Conservation (phyloP, 2,113 vertebrate species). For the Halichoerus grypus region DNA sequence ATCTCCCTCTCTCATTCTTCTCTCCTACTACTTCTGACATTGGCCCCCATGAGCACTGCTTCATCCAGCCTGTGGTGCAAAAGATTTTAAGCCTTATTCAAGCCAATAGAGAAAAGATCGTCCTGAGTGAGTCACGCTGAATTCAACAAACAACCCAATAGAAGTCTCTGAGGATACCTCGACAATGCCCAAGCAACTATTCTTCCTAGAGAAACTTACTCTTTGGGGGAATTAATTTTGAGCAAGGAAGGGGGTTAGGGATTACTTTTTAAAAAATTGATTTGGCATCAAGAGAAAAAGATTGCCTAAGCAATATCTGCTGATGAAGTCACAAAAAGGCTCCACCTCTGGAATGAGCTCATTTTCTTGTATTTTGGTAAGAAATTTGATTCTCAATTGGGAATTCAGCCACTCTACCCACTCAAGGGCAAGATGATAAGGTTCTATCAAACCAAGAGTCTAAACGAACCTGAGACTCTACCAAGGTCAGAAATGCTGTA, state of each 20-base stretch:
- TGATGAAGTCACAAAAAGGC: constrained; percentile 39
- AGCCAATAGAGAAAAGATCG: background rate
- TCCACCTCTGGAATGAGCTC: constrained; percentile 67
- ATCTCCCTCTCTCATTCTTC: background rate
- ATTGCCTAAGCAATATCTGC: constrained; percentile 59
- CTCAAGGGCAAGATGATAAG: constrained; percentile 88
- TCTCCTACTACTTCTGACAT: background rate
- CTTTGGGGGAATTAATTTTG: background rate
- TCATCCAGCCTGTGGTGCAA: background rate
- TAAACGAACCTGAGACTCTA: constrained; percentile 79
- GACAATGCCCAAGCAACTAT: background rate
- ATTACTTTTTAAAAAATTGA: background rate
- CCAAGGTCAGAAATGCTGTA: constrained; percentile 90
- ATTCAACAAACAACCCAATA: background rate
- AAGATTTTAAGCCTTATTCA: constrained; percentile 8
- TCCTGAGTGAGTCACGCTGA: background rate
- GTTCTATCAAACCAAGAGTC: constrained; percentile 77
- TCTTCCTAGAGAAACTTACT: background rate
- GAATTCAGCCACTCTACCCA: constrained; percentile 75
- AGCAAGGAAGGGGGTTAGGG: background rate
- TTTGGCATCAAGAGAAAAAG: constrained; percentile 20
- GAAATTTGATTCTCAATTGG: constrained; percentile 71
- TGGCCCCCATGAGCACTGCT: background rate
- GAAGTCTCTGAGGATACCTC: background rate
- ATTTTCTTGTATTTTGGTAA: constrained; percentile 86